Conservation (phyloP, 30 jellyfish, hydroid and myxozoan species). For the Catostylus mosaicus region DNA sequence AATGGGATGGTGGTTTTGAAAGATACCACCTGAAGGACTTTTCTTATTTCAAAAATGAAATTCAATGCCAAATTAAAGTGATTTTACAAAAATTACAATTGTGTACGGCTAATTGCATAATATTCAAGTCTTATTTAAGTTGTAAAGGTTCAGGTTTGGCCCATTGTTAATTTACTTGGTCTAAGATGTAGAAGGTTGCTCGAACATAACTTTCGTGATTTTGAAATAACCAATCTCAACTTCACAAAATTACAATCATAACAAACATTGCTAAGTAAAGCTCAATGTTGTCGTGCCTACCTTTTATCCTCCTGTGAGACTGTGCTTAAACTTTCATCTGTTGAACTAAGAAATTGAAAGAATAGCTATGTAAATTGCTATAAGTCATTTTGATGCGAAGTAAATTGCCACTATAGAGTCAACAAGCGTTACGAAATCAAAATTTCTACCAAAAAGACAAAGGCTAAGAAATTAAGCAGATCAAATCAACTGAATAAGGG, state of each 20-base stretch:
- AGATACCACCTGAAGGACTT: too few species aligned
- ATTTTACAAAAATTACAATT: too few species aligned
- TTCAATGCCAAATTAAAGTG: too few species aligned
- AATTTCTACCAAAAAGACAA: not conserved
- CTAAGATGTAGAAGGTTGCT: not conserved
- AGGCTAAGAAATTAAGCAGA: not conserved
- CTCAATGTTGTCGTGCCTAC: not conserved
- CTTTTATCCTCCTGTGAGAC: slow-evolving; percentile 54
- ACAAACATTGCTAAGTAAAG: too few species aligned
- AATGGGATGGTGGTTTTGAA: too few species aligned
- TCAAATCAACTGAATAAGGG: not conserved
- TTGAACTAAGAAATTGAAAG: slow-evolving; percentile 37
- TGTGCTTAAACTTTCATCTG: slow-evolving; percentile 29
- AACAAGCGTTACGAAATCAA: too few species aligned
- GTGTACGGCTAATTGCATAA: not conserved
- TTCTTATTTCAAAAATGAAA: too few species aligned
- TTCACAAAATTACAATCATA: not conserved
- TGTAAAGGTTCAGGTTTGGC: not conserved
- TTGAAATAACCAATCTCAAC: not conserved
- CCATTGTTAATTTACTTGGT: not conserved
- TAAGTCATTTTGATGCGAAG: too few species aligned
- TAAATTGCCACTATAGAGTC: too few species aligned
- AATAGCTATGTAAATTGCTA: too few species aligned
- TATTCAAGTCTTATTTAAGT: not conserved
- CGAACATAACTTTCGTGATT: too few species aligned